phyloP scores from a whole-genome alignment of 2,888 invertebrate genomes.

The Pammene fasciana region DNA sequence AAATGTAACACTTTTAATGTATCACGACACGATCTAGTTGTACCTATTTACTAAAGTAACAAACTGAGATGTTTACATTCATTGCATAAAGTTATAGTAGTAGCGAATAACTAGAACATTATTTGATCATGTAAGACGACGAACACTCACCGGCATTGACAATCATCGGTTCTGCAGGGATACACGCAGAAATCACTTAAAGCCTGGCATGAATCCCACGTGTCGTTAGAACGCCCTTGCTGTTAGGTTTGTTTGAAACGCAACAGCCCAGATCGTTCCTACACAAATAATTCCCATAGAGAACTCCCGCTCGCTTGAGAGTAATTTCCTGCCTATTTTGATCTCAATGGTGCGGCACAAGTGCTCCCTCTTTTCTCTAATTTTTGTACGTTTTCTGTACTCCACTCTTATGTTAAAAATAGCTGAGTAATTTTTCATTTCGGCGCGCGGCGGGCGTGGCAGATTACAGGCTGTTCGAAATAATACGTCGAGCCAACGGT shows the following conservation, averaged over 20 bases:
- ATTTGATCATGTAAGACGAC: neutral
- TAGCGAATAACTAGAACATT: no score
- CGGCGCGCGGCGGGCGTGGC: slow-evolving; percentile 80
- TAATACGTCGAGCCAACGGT: slow-evolving; percentile 70
- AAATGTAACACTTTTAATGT: no score
- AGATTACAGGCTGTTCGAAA: slow-evolving; percentile 81
- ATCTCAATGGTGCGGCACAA: slow-evolving; percentile 82
- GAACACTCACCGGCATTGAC: neutral
- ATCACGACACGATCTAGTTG: no score
- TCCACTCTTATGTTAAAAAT: slow-evolving; percentile 80
- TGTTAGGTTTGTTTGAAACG: slow-evolving; percentile 77
- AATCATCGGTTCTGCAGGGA: neutral
- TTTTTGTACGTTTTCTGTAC: slow-evolving; percentile 82
- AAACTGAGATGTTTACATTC: no score
- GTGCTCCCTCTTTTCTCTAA: slow-evolving; percentile 81
- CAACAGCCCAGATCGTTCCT: slow-evolving; percentile 76
- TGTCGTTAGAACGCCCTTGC: slow-evolving; percentile 63
- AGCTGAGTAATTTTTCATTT: slow-evolving; percentile 82
- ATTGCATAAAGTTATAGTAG: no score
- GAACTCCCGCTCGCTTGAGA: slow-evolving; percentile 61
- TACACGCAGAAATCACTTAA: slow-evolving; percentile 50
- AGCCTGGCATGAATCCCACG: slow-evolving; percentile 60
- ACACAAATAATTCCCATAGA: slow-evolving; percentile 76
- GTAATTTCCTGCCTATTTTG: slow-evolving; percentile 83
- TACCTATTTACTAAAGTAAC: no score